These are phyloP conservation scores for Coboldia fuscipes DNA, from an alignment of 1,140 invertebrate species.

Conservation along the genomic window DNA sequence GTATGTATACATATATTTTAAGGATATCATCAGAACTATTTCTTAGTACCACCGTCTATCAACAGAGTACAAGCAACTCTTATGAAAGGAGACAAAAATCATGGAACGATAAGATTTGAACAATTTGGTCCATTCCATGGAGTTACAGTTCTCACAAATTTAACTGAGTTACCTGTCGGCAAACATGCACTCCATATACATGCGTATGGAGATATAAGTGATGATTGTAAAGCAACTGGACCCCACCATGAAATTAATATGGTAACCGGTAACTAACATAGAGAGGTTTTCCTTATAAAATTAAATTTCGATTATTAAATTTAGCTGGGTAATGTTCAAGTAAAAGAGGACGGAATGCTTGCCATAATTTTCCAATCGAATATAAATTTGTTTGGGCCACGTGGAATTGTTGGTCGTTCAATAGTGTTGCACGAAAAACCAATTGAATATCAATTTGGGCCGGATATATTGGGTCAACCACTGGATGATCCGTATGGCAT, in stretches of 20 bases:
- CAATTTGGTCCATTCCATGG: conserved; percentile 19
- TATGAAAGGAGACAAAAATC: no score
- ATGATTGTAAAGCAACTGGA: conserved; percentile 29
- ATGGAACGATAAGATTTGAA: conserved; percentile 14
- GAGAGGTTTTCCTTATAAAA: no score
- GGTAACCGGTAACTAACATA: no score
- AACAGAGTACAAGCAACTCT: no score
- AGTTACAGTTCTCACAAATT: conserved; percentile 28
- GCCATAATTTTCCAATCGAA: conserved; percentile 12
- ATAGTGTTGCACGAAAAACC: conserved; percentile 19
- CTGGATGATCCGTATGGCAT: conserved; percentile 11
- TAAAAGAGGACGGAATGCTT: conserved; percentile 16
- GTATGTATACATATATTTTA: no score
- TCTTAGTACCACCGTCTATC: no score
- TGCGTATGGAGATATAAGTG: conserved; percentile 40
- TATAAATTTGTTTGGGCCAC: conserved; percentile 15
- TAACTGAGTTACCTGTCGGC: conserved; percentile 31
- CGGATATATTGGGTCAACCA: conserved; percentile 16
- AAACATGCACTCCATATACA: conserved; percentile 60
- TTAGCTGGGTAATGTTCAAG: conserved; percentile 18
- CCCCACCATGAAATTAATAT: conserved; percentile 24
- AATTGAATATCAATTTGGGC: conserved; percentile 16
- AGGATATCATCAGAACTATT: no score
- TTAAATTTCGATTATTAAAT: no score
- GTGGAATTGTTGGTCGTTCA: conserved; percentile 18